phyloP scores from a whole-genome alignment of 2,113 vertebrate species.

The Syngnathus typhle region DNA sequence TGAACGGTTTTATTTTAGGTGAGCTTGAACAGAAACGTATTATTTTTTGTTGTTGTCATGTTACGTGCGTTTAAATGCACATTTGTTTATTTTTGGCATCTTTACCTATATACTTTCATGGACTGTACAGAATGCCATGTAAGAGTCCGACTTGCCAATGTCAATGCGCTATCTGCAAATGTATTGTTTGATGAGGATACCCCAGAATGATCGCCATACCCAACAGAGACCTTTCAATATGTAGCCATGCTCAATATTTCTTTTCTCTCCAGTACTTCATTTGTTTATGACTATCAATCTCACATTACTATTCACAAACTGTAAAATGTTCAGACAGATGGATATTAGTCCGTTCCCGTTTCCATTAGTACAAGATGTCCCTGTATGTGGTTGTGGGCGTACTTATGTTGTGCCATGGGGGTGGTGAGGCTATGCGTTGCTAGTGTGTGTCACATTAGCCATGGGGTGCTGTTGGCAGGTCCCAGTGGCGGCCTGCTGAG shows the following conservation, averaged over 20 bases:
- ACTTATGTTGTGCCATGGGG: constrained; percentile 23
- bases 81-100: background rate
- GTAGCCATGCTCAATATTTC: background rate
- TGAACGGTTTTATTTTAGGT: too few relatives aligned
- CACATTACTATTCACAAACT: constrained; percentile 11
- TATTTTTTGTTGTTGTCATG: too few relatives aligned
- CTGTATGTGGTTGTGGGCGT: constrained; percentile 12
- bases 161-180: constrained; percentile 6
- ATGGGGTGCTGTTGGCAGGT: constrained; percentile 52
- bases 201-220: constrained; percentile 25
- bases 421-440: constrained; percentile 39
- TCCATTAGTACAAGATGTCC: constrained; percentile 13
- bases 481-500: constrained; percentile 60
- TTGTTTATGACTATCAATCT: constrained; percentile 7
- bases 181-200: constrained; percentile 46
- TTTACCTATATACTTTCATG: background rate
- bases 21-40: too few relatives aligned
- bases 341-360: constrained; percentile 5
- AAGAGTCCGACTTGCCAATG: background rate
- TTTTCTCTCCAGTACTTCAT: constrained; percentile 11
- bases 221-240: constrained; percentile 3
- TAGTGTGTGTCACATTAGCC: constrained; percentile 64
- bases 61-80: too few relatives aligned
- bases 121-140: background rate
- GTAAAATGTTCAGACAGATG: constrained; percentile 15